Evolutionary conservation across 2,888 invertebrate species (phyloP).

Genomic region (Scaptomyza reducta): DNA sequence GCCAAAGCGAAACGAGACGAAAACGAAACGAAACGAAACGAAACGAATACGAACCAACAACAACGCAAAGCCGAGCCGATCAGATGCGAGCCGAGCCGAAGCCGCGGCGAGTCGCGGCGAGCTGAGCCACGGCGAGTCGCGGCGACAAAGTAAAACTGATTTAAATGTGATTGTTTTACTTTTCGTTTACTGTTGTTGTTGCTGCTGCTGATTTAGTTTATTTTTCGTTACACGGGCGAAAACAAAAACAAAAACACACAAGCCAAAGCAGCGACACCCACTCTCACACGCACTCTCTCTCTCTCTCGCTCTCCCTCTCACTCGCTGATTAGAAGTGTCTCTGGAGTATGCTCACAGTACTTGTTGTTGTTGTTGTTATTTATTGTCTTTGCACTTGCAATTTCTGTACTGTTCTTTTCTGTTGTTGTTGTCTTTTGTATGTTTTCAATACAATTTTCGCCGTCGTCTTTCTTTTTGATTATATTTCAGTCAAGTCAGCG

Average conservation of each 20-base stretch:
- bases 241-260: constrained; percentile 34
- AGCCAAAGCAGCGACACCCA: constrained; percentile 32
- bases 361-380: constrained; percentile 31
- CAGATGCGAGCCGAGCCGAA: constrained; percentile 17
- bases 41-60: no score
- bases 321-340: constrained; percentile 61
- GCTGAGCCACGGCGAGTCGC: neutral
- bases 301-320: constrained; percentile 10
- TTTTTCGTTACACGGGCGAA: constrained; percentile 28
- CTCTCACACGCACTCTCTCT: constrained; percentile 17
- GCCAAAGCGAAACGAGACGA: constrained; percentile 2
- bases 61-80: neutral
- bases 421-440: constrained; percentile 53
- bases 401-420: constrained; percentile 42
- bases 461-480: constrained; percentile 73
- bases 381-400: constrained; percentile 37
- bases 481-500: constrained; percentile 72
- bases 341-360: constrained; percentile 36
- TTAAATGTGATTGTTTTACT: constrained; percentile 71
- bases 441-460: constrained; percentile 72
- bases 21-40: neutral
- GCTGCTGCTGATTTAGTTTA: constrained; percentile 6
- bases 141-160: constrained; percentile 57
- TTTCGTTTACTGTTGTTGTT: constrained; percentile 35
- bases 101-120: neutral